These are phyloP conservation scores for Cossypha niveicapilla DNA, from an alignment of 2,797 vertebrate species.

Conservation along the genomic window DNA sequence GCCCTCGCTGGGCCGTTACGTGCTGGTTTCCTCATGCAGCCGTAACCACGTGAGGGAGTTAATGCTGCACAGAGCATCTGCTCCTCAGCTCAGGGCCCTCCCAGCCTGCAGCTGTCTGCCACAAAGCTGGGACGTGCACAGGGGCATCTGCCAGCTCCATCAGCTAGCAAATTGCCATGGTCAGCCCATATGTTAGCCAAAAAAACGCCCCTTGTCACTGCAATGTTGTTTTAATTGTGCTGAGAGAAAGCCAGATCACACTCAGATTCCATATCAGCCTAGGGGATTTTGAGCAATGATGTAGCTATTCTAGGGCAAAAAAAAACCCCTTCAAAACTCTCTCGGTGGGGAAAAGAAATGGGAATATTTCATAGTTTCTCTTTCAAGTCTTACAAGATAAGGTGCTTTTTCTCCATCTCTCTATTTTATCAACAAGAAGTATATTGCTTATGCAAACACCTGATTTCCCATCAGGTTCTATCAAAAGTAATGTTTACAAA, in stretches of 20 bases:
- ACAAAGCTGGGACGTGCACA: background rate
- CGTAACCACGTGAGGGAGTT: constrained; percentile 35
- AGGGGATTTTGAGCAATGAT: background rate
- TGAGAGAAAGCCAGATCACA: background rate
- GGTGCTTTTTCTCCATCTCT: background rate
- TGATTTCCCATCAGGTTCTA: background rate
- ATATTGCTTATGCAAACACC: background rate
- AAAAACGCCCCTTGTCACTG: background rate
- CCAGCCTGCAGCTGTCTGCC: constrained; percentile 29
- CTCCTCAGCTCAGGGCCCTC: background rate
- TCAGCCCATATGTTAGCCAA: background rate
- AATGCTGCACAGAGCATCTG: constrained; percentile 46
- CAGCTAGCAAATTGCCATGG: background rate
- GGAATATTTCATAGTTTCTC: background rate
- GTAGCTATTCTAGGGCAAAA: background rate
- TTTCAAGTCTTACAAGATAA: background rate
- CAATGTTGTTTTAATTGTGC: background rate
- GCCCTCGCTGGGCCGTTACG: accelerated
- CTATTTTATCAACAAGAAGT: background rate
- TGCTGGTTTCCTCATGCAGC: background rate
- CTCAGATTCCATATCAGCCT: background rate
- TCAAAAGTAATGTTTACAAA: background rate
- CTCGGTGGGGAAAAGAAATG: background rate
- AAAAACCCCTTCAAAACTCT: accelerated
- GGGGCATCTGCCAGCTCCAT: background rate